phyloP scores from a whole-genome alignment of 2,113 vertebrate genomes.

The Aspidoscelis tigris region DNA sequence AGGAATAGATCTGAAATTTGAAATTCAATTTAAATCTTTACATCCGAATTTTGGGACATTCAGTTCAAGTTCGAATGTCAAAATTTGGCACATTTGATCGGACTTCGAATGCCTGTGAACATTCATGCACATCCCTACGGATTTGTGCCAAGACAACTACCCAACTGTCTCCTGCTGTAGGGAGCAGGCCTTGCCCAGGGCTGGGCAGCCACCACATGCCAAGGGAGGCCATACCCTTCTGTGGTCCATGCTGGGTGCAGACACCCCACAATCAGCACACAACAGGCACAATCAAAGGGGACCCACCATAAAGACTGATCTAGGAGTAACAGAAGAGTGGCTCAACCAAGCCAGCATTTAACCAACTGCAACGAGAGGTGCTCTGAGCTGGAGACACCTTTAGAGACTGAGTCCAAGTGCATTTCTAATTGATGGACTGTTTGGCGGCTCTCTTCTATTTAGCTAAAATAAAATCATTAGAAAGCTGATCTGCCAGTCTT shows the following conservation, averaged over 20 bases:
- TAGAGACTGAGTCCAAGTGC: conserved; percentile 1
- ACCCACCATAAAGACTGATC: background rate
- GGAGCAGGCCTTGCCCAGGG: too few relatives aligned
- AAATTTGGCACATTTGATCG: too few relatives aligned
- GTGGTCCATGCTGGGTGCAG: background rate
- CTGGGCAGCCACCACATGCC: too few relatives aligned
- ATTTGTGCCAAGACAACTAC: too few relatives aligned
- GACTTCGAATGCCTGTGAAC: too few relatives aligned
- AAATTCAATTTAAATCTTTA: too few relatives aligned
- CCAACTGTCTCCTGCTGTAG: too few relatives aligned
- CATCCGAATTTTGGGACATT: too few relatives aligned
- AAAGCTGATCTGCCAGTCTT: background rate
- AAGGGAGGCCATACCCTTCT: too few relatives aligned
- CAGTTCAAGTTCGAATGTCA: too few relatives aligned
- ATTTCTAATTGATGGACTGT: background rate
- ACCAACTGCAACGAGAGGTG: background rate
- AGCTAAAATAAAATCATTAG: conserved; percentile 3
- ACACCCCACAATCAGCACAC: background rate
- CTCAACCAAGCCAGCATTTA: background rate
- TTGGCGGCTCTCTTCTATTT: background rate
- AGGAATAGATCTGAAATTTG: too few relatives aligned
- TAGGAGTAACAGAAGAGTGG: background rate
- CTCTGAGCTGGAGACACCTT: background rate
- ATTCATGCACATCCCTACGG: too few relatives aligned
- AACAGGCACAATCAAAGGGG: background rate